Evolutionary conservation across 1,140 invertebrate species (phyloP), one percentile per base, ranked within the genome.

Genomic region (Phocides pigmalion): DNA sequence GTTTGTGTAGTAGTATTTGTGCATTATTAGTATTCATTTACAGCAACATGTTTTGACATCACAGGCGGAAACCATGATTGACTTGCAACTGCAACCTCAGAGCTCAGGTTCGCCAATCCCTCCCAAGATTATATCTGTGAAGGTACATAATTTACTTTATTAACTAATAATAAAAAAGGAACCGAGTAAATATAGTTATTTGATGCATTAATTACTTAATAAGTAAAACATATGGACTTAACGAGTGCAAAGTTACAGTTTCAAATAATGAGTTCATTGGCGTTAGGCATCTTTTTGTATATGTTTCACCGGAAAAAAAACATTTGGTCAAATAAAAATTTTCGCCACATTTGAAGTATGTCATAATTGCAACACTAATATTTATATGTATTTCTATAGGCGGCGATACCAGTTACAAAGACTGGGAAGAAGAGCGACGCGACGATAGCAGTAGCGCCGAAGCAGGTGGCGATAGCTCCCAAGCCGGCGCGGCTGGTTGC

Each of bases 391-490:
- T 16, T 15, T 59, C 58, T 12, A 61, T 12, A 89, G 86, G 66
- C 75, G 3, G 66, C 71, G 20, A 41, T 68, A 22, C 65, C 75
- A 8, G 42, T 63, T 6, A 3, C 39, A 53, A 17, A 16, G 35
- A 63, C 39, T 15, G 25, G 15, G 1, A 82, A 74, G 39, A 83
- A 78, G 46, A 62, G 50, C 11, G 76, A 84, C 9, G 35, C 66
- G 6, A 22, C 58, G 4, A 50, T 69, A 15, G 64, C 64, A 11
- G 61, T 73, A 8, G 56, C 66, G 12, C 82, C 83, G 0, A 79
- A 81, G 15, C 87, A 84, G 66, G 82, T 92, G 3, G 81, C 87
- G 5, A 91, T 92, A 17, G 88, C 88, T 0, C 90, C 89, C 0
- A 92, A 90, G 70, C 91, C 82, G 0, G 64, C 79, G 0, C 69